Conservation (phyloP, 2,113 vertebrate genomes). For the Myotis lucifugus region DNA sequence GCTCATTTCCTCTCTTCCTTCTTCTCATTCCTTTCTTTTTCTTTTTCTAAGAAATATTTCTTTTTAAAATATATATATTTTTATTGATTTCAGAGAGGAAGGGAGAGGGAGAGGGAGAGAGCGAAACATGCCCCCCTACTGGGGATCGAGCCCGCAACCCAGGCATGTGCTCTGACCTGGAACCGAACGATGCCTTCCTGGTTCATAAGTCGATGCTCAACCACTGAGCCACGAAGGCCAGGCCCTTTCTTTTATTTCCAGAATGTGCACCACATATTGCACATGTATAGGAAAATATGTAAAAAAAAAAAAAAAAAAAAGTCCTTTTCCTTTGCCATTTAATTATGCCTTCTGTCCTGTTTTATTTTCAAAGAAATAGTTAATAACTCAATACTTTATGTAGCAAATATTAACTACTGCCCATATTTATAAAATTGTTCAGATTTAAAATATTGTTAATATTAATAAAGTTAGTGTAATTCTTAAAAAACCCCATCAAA, state of each 20-base stretch:
- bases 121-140: no score
- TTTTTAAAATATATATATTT: no score
- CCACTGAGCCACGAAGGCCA: no score
- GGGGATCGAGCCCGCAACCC: no score
- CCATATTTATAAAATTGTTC: conserved; percentile 57
- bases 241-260: neutral
- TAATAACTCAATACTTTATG: conserved; percentile 49
- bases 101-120: no score
- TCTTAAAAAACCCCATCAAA: conserved; percentile 38
- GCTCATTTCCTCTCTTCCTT: neutral
- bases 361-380: conserved; percentile 55
- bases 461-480: conserved; percentile 53
- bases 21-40: neutral
- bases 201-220: no score
- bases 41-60: no score
- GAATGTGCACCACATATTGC: conserved; percentile 38
- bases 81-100: no score
- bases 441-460: conserved; percentile 64
- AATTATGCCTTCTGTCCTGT: conserved; percentile 25
- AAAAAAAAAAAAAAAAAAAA: neutral
- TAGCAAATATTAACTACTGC: conserved; percentile 35
- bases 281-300: conserved; percentile 20
- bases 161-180: no score
- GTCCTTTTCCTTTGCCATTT: conserved; percentile 25
- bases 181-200: no score